Evolutionary conservation across 2,888 invertebrate genomes (phyloP).

Genomic region (Lasioglossum zephyrum): DNA sequence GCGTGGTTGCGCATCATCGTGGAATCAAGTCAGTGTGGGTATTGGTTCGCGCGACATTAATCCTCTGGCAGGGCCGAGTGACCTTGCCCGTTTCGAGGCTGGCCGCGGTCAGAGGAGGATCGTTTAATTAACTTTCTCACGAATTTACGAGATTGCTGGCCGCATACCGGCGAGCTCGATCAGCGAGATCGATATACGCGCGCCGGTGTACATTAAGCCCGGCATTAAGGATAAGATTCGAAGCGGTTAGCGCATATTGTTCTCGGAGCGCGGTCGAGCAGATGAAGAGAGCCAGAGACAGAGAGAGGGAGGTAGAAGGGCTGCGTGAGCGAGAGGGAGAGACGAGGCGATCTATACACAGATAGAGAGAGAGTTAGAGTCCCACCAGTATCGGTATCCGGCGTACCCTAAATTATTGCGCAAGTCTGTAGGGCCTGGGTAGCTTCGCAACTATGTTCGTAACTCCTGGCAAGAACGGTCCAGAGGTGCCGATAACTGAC

Average conservation of each 20-base stretch:
- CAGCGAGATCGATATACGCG: conserved; percentile 66
- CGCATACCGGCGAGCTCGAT: conserved; percentile 51
- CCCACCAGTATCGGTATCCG: conserved; percentile 67
- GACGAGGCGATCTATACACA: background rate
- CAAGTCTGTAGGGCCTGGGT: conserved; percentile 46
- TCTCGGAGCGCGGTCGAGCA: conserved; percentile 39
- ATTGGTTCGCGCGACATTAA: conserved; percentile 35
- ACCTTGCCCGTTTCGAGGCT: conserved; percentile 23
- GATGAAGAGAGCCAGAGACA: conserved; percentile 8
- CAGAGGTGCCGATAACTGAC: conserved; percentile 73
- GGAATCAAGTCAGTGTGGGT: background rate
- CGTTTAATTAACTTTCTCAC: conserved; percentile 69
- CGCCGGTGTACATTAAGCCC: conserved; percentile 59
- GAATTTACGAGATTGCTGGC: conserved; percentile 63
- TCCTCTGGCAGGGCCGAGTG: conserved; percentile 36
- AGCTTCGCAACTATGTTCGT: conserved; percentile 66
- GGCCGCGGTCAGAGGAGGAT: conserved; percentile 30
- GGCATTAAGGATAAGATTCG: conserved; percentile 71
- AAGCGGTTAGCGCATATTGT: conserved; percentile 69
- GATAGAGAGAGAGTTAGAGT: conserved; percentile 50
- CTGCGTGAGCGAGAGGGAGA: background rate
- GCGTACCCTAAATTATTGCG: conserved; percentile 71
- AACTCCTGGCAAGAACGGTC: conserved; percentile 63
- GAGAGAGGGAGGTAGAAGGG: conserved; percentile 18
- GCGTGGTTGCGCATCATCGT: background rate